These are phyloP conservation scores for Phorcus lineatus DNA, from an alignment of 2,888 invertebrate genomes.

Conservation along the genomic window DNA sequence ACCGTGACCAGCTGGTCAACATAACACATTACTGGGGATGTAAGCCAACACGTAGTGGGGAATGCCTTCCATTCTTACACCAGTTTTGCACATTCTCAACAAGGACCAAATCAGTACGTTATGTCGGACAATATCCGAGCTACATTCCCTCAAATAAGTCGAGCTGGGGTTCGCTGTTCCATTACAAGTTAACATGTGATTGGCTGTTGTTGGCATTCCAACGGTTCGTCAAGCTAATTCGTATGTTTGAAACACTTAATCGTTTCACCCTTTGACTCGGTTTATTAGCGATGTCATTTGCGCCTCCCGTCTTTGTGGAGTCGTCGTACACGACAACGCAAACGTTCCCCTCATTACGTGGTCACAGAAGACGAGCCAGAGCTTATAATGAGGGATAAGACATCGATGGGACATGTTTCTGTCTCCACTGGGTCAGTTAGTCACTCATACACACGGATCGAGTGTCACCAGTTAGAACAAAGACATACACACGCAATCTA, in stretches of 20 bases:
- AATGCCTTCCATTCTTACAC: neutral
- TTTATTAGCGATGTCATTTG: no score
- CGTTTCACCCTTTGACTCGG: neutral
- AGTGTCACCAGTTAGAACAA: neutral
- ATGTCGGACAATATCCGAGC: neutral
- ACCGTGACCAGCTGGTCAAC: no score
- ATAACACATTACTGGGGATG: no score
- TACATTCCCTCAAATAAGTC: no score
- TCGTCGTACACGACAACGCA: no score
- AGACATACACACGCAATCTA: neutral
- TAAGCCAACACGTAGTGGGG: no score
- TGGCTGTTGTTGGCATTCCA: neutral
- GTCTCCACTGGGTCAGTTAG: conserved; percentile 6
- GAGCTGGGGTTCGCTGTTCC: neutral
- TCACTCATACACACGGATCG: conserved; percentile 26
- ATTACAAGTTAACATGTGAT: neutral
- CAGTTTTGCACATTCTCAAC: neutral
- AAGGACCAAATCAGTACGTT: neutral
- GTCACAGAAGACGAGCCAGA: neutral
- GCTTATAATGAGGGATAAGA: neutral
- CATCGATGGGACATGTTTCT: neutral
- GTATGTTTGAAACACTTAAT: neutral
- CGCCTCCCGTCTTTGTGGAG: no score
- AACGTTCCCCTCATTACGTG: no score
- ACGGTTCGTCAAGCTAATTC: neutral